phyloP scores from a whole-genome alignment of 2,113 vertebrate genomes.

The Peromyscus polionotus region DNA sequence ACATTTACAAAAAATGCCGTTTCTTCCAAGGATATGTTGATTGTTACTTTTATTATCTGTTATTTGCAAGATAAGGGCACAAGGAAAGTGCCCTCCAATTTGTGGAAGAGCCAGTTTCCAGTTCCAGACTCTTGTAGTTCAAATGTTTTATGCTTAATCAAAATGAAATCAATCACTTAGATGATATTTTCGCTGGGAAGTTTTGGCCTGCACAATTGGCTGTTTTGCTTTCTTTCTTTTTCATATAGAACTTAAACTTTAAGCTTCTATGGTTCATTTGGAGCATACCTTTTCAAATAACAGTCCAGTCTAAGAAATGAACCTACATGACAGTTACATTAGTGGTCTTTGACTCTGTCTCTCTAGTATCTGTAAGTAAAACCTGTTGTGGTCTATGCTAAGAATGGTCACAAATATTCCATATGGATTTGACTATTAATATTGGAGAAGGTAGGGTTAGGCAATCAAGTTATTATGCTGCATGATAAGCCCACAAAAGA shows the following conservation, averaged over 20 bases:
- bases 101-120: neutral
- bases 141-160: neutral
- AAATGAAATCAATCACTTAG: neutral
- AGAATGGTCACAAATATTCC: neutral
- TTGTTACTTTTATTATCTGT: neutral
- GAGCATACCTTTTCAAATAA: neutral
- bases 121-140: neutral
- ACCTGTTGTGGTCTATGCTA: neutral
- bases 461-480: neutral
- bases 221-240: neutral
- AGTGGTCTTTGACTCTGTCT: neutral
- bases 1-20: neutral
- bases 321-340: no score
- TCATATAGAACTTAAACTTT: neutral
- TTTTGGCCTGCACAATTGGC: neutral
- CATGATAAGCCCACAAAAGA: no score
- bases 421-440: neutral
- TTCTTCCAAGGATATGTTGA: neutral
- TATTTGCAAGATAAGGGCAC: neutral
- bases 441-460: neutral
- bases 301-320: neutral
- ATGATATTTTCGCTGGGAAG: neutral
- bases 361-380: neutral
- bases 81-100: neutral
- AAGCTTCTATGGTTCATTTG: constrained; percentile 2